These are phyloP conservation scores for Scaptomyza cyrtandrae DNA, from an alignment of 2,888 invertebrate species.

Conservation along the genomic window DNA sequence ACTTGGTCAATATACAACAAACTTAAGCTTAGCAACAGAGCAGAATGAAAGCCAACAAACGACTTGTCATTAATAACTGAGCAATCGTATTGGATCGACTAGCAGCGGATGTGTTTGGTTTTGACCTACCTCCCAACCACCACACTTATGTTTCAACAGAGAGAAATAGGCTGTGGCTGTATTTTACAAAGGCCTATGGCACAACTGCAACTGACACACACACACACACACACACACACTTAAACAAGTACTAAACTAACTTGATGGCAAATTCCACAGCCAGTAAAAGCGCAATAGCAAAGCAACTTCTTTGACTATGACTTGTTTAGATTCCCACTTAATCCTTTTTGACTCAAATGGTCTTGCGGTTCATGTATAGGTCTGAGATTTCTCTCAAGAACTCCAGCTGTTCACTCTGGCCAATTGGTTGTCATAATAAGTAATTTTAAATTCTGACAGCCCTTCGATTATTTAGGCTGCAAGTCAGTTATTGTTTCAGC, in stretches of 20 bases:
- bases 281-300: not conserved
- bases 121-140: not conserved
- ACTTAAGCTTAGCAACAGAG: not conserved
- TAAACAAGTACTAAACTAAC: not conserved
- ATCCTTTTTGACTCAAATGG: not conserved
- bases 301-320: not conserved
- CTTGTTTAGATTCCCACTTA: not conserved
- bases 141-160: not conserved
- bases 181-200: slow-evolving; percentile 46
- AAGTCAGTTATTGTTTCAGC: not conserved
- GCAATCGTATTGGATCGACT: slow-evolving; percentile 61
- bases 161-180: not conserved
- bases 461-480: not conserved
- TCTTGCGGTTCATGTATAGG: not conserved
- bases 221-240: too few relatives aligned
- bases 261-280: slow-evolving; percentile 1
- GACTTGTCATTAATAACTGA: slow-evolving; percentile 72
- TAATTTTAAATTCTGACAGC: not conserved
- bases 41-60: slow-evolving; percentile 44
- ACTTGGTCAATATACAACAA: slow-evolving; percentile 58
- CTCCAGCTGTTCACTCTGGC: not conserved
- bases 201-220: slow-evolving; percentile 36
- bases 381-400: not conserved
- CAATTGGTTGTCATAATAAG: not conserved
- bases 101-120: slow-evolving; percentile 10